A percentile compares a stretch with the other conserved stretches of the same genome.
Conservation (phyloP, 2,113 vertebrate genomes). For the Chamaetylas fuelleborni region DNA sequence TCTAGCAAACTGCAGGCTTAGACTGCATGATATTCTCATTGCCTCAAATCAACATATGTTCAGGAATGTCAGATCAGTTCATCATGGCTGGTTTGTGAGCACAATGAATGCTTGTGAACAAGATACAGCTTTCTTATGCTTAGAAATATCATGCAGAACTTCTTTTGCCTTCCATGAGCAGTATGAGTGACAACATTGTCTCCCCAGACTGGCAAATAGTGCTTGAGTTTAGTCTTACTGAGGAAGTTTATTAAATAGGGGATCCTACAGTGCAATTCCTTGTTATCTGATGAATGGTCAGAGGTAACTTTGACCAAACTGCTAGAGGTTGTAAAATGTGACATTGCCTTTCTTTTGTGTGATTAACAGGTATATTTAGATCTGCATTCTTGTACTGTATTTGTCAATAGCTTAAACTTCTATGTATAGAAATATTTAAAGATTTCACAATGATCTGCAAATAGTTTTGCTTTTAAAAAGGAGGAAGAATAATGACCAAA, state of each 20-base stretch:
- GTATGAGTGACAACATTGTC: neutral
- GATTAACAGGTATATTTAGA: neutral
- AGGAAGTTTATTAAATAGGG: neutral
- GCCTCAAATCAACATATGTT: rapidly evolving
- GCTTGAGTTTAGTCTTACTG: neutral
- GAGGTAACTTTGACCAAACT: neutral
- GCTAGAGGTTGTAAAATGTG: neutral
- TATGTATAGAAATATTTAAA: neutral
- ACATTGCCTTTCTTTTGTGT: neutral
- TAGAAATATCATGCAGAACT: neutral
- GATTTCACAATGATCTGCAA: neutral
- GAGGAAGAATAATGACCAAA: neutral
- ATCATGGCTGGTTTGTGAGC: neutral
- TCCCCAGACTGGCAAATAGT: neutral
- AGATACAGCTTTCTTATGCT: neutral
- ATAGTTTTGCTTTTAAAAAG: neutral
- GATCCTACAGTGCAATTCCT: neutral
- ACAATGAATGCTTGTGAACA: rapidly evolving
- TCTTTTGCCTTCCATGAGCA: neutral
- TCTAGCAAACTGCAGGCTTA: neutral
- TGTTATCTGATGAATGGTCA: neutral
- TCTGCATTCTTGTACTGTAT: neutral
- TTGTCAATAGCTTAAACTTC: neutral
- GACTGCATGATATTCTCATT: neutral
- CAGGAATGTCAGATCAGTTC: neutral